Conservation (phyloP, 2,888 invertebrate species). For the Drosophila birchii region DNA sequence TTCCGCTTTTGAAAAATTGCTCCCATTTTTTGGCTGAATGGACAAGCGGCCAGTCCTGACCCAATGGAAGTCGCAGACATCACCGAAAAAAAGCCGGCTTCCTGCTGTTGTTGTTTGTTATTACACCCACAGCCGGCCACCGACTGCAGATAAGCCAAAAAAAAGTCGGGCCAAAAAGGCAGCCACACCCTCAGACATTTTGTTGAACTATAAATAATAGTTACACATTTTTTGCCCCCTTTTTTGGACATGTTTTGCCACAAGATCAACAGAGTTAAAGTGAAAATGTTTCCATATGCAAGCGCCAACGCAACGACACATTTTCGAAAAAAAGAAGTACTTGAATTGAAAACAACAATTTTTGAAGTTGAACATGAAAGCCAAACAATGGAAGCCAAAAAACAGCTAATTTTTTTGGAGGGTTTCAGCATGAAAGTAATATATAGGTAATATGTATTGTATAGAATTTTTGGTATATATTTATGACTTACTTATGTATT, state of each 20-base stretch:
- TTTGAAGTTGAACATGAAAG: conserved; percentile 13
- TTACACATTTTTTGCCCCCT: conserved; percentile 25
- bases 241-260: conserved; percentile 28
- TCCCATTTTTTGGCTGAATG: conserved; percentile 48
- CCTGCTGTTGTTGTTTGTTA: conserved; percentile 50
- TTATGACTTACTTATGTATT: background rate
- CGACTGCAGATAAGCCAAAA: conserved; percentile 41
- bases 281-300: conserved; percentile 35
- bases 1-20: conserved; percentile 73
- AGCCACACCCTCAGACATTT: conserved; percentile 27
- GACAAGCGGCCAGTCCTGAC: conserved; percentile 28
- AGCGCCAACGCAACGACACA: conserved; percentile 16
- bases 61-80: conserved; percentile 47
- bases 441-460: background rate
- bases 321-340: background rate
- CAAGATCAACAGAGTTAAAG: conserved; percentile 29
- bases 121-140: conserved; percentile 32
- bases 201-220: conserved; percentile 52
- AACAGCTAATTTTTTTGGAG: background rate
- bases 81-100: conserved; percentile 37
- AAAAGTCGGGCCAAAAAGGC: conserved; percentile 9
- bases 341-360: conserved; percentile 6
- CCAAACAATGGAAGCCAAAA: conserved; percentile 7
- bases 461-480: background rate
- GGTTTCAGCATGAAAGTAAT: background rate